Evolutionary conservation across 2,888 invertebrate genomes (phyloP).

Genomic region (Amphipoea lucens): DNA sequence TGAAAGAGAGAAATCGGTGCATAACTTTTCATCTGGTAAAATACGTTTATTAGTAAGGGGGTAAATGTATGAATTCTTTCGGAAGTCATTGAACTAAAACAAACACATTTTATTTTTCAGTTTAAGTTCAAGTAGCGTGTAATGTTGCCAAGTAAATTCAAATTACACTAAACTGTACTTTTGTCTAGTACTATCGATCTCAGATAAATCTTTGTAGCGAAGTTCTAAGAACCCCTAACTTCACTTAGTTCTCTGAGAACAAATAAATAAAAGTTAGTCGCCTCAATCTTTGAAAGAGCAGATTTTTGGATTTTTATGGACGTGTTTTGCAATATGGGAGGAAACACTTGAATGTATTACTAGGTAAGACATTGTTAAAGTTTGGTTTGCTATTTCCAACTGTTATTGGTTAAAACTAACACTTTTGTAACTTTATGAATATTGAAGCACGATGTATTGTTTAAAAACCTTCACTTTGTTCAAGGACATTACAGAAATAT

Average conservation of each 20-base stretch:
- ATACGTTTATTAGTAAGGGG: no score
- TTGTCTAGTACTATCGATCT: slow-evolving; percentile 53
- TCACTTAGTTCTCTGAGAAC: slow-evolving; percentile 56
- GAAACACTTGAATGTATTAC: slow-evolving; percentile 12
- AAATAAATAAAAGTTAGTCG: slow-evolving; percentile 60
- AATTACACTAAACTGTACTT: slow-evolving; percentile 63
- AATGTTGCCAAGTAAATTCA: slow-evolving; percentile 53
- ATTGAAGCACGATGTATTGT: background rate
- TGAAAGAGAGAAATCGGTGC: no score
- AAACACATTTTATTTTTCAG: background rate
- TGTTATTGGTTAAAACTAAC: no score
- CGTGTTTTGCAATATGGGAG: slow-evolving; percentile 30
- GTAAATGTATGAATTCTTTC: background rate
- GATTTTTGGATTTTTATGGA: slow-evolving; percentile 51
- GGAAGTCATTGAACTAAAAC: background rate
- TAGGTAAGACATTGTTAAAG: background rate
- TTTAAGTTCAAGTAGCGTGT: background rate
- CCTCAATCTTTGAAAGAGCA: slow-evolving; percentile 45
- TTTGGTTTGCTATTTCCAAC: background rate
- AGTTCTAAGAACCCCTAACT: slow-evolving; percentile 46
- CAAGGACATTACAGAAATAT: no score
- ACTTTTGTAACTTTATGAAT: background rate
- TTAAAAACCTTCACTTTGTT: no score
- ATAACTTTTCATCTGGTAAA: no score
- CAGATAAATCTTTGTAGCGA: slow-evolving; percentile 51